Percentiles rank a stretch among this genome's conserved stretches.
Conservation (phyloP, 2,113 vertebrate genomes). For the Cochlearius cochlearius region DNA sequence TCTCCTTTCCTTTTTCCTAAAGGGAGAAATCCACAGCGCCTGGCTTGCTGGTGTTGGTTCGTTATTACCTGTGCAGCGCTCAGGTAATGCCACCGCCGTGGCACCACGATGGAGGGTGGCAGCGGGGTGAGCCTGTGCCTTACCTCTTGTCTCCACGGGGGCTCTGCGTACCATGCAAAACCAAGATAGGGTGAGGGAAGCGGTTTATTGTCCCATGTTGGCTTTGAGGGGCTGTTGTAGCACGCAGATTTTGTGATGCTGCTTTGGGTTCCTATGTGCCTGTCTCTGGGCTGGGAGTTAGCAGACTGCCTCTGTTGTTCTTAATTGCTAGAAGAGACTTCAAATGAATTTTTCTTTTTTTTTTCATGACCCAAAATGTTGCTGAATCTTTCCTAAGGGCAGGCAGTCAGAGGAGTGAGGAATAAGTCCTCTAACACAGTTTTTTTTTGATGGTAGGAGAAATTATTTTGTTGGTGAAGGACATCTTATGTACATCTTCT, state of each 20-base stretch:
- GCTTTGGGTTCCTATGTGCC: background rate
- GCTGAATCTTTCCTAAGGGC: background rate
- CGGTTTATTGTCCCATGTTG: background rate
- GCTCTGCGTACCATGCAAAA: background rate
- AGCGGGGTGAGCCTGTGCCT: background rate
- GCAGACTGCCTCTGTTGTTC: background rate
- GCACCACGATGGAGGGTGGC: accelerated
- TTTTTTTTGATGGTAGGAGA: background rate
- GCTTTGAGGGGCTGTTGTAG: background rate
- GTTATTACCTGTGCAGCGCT: background rate
- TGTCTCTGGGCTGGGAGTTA: background rate
- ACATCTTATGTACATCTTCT: background rate
- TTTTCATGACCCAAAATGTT: background rate
- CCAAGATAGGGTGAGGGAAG: background rate
- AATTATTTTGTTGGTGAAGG: background rate
- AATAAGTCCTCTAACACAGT: background rate
- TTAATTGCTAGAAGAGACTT: background rate
- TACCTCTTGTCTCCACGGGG: no score
- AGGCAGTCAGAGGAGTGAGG: background rate
- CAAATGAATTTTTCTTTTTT: background rate
- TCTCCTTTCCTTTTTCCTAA: background rate
- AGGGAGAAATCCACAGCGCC: background rate
- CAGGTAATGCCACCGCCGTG: accelerated
- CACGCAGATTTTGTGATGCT: background rate
- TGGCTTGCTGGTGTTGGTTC: accelerated